A percentile compares a stretch with the other conserved stretches of the same genome.
These are phyloP conservation scores for Doris montereyensis DNA, from an alignment of 2,888 invertebrate genomes.

Conservation along the genomic window DNA sequence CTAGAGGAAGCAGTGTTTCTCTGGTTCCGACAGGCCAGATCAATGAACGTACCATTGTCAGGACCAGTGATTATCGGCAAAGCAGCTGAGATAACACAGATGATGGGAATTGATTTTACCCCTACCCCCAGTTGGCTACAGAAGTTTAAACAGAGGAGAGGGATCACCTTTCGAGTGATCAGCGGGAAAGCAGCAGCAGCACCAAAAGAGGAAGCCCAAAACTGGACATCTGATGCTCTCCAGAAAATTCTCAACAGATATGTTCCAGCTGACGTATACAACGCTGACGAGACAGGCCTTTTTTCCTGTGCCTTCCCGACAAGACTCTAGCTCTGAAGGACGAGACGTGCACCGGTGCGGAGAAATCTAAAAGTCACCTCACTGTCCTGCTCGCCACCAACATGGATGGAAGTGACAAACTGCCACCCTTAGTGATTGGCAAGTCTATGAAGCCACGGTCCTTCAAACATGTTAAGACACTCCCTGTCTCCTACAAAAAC, in stretches of 20 bases:
- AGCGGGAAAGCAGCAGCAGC: constrained; percentile 15
- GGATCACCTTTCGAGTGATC: constrained; percentile 11
- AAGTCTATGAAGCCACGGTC: not conserved
- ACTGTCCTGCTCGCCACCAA: not conserved
- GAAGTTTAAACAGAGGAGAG: too few species aligned
- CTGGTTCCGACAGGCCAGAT: constrained; percentile 18
- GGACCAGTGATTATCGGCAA: constrained; percentile 42
- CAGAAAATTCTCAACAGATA: not conserved
- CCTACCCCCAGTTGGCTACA: too few species aligned
- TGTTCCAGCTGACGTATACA: constrained; percentile 32
- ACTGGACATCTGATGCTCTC: constrained; percentile 1
- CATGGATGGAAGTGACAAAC: not conserved
- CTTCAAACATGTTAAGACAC: not conserved
- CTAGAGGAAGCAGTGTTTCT: constrained; percentile 4
- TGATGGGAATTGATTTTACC: constrained; percentile 41
- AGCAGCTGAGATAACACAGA: constrained; percentile 34
- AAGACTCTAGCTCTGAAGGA: not conserved
- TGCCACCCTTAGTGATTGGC: not conserved
- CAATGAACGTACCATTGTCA: constrained; percentile 14
- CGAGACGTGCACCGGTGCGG: not conserved
- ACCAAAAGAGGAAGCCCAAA: constrained; percentile 24
- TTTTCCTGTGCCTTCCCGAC: not conserved
- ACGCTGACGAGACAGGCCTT: not conserved
- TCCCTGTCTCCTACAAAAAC: not conserved
- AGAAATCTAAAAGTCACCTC: not conserved